A percentile compares a stretch with the other conserved stretches of the same genome.
phyloP scores from a whole-genome alignment of 2,888 invertebrate genomes.

The Cheilosia vernalis region DNA sequence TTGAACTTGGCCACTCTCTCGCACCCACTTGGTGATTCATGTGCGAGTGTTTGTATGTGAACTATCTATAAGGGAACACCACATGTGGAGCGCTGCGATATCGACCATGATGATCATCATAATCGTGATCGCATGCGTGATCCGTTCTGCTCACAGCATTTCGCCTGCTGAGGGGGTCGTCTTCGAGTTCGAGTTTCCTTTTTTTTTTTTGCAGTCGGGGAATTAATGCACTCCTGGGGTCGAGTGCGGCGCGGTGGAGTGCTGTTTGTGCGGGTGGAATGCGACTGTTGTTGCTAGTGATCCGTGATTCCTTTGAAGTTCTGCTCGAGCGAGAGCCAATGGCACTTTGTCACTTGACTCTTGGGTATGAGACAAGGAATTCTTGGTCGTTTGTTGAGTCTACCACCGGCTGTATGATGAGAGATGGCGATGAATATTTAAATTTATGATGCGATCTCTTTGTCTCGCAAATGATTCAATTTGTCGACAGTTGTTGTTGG shows the following conservation, averaged over 20 bases:
- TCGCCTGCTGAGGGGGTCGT: constrained; percentile 44
- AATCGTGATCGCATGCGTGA: constrained; percentile 73
- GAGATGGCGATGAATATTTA: constrained; percentile 65
- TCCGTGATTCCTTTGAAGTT: constrained; percentile 75
- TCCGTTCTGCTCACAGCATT: constrained; percentile 44
- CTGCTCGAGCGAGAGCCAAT: constrained; percentile 32
- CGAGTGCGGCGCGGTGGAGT: neutral
- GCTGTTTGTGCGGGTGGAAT: constrained; percentile 62
- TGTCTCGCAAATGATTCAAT: constrained; percentile 69
- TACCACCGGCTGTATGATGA: constrained; percentile 26
- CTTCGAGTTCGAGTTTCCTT: constrained; percentile 41
- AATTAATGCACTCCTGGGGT: constrained; percentile 69
- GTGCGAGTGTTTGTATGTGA: constrained; percentile 4
- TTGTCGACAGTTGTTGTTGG: constrained; percentile 42
- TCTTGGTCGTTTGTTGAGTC: constrained; percentile 16
- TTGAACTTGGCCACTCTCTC: constrained; percentile 66
- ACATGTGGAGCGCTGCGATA: constrained; percentile 56
- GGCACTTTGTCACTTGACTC: constrained; percentile 63
- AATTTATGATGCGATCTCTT: constrained; percentile 66
- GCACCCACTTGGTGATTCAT: constrained; percentile 55
- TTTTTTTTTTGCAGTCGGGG: constrained; percentile 25
- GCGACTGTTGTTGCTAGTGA: constrained; percentile 50
- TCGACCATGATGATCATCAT: constrained; percentile 69
- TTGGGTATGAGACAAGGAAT: constrained; percentile 34
- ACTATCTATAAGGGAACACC: constrained; percentile 58